A percentile compares a stretch with the other conserved stretches of the same genome.
These are phyloP conservation scores for Paguma larvata DNA, from an alignment of 2,797 vertebrate species.

Conservation along the genomic window DNA sequence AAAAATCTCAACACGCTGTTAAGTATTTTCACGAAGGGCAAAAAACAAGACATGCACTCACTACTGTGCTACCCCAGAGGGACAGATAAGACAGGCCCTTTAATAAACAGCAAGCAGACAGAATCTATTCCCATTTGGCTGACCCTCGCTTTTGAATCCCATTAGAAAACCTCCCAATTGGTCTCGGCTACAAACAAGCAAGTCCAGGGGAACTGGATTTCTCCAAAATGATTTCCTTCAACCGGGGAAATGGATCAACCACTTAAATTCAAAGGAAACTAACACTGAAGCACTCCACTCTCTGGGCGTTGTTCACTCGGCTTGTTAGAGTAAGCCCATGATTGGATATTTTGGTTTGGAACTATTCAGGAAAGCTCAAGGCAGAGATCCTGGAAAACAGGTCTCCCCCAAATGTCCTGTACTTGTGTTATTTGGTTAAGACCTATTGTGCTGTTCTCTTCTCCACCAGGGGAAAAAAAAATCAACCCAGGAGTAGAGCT, in stretches of 20 bases:
- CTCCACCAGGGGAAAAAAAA: not conserved
- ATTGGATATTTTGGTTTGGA: not conserved
- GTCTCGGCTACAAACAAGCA: not conserved
- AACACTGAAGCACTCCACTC: not conserved
- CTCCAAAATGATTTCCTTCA: not conserved
- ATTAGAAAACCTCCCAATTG: not conserved
- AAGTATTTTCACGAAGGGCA: not conserved
- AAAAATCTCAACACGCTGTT: not conserved
- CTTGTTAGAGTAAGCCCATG: not conserved
- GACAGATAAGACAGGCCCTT: not conserved
- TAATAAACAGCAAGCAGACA: not conserved
- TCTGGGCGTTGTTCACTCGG: not conserved
- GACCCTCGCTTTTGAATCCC: not conserved
- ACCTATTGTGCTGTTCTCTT: not conserved
- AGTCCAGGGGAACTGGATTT: not conserved
- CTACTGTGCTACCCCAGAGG: fast-evolving
- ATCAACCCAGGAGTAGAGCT: not conserved
- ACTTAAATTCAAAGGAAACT: not conserved
- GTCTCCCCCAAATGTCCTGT: not conserved
- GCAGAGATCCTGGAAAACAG: not conserved
- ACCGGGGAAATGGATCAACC: not conserved
- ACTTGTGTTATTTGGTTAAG: not conserved
- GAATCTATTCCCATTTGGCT: not conserved
- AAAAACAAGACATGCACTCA: fast-evolving
- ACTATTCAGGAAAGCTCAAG: not conserved